These are phyloP conservation scores for Panonychus citri DNA, from an alignment of 1,140 invertebrate genomes.

Conservation along the genomic window DNA sequence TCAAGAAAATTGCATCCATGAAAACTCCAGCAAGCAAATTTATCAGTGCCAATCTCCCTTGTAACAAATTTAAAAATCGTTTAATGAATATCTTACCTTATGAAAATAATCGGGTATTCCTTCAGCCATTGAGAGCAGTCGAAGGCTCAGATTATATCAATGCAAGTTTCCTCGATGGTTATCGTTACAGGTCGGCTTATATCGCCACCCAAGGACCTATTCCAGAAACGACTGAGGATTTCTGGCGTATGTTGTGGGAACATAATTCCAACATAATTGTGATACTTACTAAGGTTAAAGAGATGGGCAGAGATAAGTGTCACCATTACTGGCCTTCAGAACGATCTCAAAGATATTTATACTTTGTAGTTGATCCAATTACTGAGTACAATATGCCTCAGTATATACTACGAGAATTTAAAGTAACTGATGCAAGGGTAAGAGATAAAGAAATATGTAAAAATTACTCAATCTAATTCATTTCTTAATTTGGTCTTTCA, in stretches of 20 bases:
- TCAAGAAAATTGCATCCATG: conserved; percentile 61
- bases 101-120: conserved; percentile 77
- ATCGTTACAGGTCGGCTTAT: conserved; percentile 62
- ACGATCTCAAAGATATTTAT: conserved; percentile 67
- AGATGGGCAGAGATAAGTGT: conserved; percentile 94
- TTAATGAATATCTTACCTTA: conserved; percentile 88
- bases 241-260: conserved; percentile 99
- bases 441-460: too few relatives aligned
- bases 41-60: conserved; percentile 77
- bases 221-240: conserved; percentile 83
- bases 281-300: conserved; percentile 90
- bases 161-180: conserved; percentile 84
- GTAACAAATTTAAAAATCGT: conserved; percentile 95
- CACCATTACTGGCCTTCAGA: conserved; percentile 98
- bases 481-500: conserved; percentile 22
- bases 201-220: conserved; percentile 95
- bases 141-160: conserved; percentile 98
- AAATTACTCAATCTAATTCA: not conserved
- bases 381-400: conserved; percentile 99
- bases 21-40: conserved; percentile 82
- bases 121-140: conserved; percentile 64
- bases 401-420: conserved; percentile 94
- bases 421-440: conserved; percentile 42
- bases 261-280: conserved; percentile 98
- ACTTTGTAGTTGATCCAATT: conserved; percentile 93